phyloP scores from a whole-genome alignment of 2,888 invertebrate genomes.

The Heliconius charithonia region DNA sequence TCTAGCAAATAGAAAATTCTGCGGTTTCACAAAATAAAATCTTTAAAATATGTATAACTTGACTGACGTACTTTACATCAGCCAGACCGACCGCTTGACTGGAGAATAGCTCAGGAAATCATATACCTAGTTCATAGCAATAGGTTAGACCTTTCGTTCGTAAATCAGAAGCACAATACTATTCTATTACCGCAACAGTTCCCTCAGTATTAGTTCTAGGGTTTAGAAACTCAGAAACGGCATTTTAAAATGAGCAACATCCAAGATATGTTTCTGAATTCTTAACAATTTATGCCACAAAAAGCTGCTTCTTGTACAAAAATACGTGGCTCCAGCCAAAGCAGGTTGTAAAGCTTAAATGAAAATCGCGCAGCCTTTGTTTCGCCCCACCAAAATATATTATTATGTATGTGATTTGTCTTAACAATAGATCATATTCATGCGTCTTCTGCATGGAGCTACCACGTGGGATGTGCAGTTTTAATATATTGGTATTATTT shows the following conservation, averaged over 20 bases:
- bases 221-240: conserved; percentile 43
- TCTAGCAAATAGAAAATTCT: neutral
- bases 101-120: conserved; percentile 70
- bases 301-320: conserved; percentile 55
- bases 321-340: conserved; percentile 51
- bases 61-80: neutral
- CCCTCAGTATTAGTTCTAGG: conserved; percentile 55
- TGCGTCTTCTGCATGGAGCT: neutral
- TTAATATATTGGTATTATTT: neutral
- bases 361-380: conserved; percentile 59
- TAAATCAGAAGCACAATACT: conserved; percentile 54
- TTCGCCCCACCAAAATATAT: conserved; percentile 28
- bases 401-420: neutral
- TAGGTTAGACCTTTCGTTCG: conserved; percentile 23
- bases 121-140: conserved; percentile 21
- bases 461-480: neutral
- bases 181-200: conserved; percentile 56
- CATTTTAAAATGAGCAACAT: conserved; percentile 58
- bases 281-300: conserved; percentile 62
- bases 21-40: conserved; percentile 39
- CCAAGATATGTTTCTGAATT: conserved; percentile 51
- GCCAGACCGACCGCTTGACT: neutral
- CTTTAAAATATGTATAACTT: conserved; percentile 2
- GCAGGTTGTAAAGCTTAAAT: conserved; percentile 65
- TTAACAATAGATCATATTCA: conserved; percentile 12